A percentile compares a stretch with the other conserved stretches of the same genome.
phyloP scores from a whole-genome alignment of 2,113 vertebrate genomes.

The Syngnathus typhle region DNA sequence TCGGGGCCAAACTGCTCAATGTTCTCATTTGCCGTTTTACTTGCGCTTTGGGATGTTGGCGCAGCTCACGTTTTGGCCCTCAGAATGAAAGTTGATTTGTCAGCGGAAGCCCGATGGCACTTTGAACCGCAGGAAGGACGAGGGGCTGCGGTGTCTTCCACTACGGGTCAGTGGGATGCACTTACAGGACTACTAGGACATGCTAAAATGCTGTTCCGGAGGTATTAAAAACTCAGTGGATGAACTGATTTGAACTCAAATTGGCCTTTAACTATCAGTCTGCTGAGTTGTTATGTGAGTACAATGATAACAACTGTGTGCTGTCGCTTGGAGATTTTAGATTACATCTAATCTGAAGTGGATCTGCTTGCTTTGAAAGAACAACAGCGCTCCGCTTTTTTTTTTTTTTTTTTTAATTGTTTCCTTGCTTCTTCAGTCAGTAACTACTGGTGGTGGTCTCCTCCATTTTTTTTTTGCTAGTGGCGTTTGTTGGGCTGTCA shows the following conservation, averaged over 20 bases:
- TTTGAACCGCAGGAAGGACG: conserved; percentile 17
- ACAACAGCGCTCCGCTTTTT: neutral
- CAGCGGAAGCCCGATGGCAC: conserved; percentile 15
- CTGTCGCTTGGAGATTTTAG: neutral
- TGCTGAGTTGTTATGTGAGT: neutral
- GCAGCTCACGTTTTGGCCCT: conserved; percentile 35
- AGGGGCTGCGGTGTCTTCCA: conserved; percentile 13
- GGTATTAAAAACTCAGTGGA: neutral
- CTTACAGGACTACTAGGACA: conserved; percentile 19
- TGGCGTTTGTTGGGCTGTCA: conserved; percentile 9
- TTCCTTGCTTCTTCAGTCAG: neutral
- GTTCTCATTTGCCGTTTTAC: conserved; percentile 61
- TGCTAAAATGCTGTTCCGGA: neutral
- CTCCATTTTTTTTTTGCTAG: neutral
- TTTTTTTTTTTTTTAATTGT: neutral
- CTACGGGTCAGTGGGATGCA: conserved; percentile 5
- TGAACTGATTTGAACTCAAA: neutral
- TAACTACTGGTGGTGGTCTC: neutral
- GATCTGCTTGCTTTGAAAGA: neutral
- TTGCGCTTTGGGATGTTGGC: conserved; percentile 54
- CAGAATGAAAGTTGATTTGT: conserved; percentile 6
- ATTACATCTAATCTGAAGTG: neutral
- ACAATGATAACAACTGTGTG: neutral
- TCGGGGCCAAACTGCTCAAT: conserved; percentile 34
- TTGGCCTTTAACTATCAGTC: neutral